Evolutionary conservation across 2,113 vertebrate species (phyloP).

Genomic region (Podiceps cristatus): DNA sequence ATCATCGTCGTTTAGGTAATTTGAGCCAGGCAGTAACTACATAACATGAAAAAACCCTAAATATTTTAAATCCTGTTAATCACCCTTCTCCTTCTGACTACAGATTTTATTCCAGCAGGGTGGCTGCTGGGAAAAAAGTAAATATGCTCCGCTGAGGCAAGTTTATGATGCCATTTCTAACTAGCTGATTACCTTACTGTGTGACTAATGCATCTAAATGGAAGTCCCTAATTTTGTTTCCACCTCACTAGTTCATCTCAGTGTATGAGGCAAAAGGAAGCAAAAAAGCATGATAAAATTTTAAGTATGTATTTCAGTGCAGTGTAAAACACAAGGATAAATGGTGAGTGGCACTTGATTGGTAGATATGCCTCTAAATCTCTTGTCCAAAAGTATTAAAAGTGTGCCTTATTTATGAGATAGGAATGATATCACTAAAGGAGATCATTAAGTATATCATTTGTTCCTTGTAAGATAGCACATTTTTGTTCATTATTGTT

Average conservation of each 20-base stretch:
- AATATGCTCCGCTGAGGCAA: conserved; percentile 23
- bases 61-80: background rate
- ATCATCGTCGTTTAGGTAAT: background rate
- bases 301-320: background rate
- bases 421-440: background rate
- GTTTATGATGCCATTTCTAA: conserved; percentile 28
- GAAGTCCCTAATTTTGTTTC: conserved; percentile 27
- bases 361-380: background rate
- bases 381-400: background rate
- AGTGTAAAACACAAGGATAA: background rate
- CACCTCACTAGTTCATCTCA: background rate
- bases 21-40: background rate
- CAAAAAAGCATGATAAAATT: background rate
- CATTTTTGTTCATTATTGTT: background rate
- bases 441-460: background rate
- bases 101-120: conserved; percentile 1
- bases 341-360: background rate
- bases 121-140: conserved; percentile 20
- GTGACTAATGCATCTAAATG: conserved; percentile 46
- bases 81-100: background rate
- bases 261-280: background rate
- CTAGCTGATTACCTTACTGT: conserved; percentile 41
- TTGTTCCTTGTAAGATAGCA: background rate
- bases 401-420: background rate
- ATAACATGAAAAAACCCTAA: background rate